These are phyloP conservation scores for Tubulanus polymorphus DNA, from an alignment of 2,888 invertebrate species.

Conservation along the genomic window DNA sequence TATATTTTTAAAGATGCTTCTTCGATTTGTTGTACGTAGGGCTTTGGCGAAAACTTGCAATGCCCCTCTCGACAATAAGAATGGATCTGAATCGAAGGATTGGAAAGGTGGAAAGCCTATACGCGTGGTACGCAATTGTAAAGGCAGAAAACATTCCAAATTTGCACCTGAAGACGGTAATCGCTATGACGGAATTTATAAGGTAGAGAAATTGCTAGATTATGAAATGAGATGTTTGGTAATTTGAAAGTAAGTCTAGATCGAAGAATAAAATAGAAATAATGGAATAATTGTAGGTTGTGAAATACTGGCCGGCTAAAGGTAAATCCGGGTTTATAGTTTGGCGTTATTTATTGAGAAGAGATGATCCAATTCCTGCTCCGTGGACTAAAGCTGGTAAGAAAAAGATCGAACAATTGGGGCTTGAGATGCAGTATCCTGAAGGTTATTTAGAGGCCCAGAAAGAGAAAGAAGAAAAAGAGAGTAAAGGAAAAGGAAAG, in stretches of 20 bases:
- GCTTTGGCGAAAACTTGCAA: conserved; percentile 76
- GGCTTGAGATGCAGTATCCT: conserved; percentile 63
- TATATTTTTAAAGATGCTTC: too few species aligned
- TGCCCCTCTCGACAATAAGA: conserved; percentile 61
- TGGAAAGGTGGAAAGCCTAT: conserved; percentile 76
- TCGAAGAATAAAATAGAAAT: too few species aligned
- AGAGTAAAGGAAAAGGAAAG: conserved; percentile 34
- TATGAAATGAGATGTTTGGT: too few species aligned
- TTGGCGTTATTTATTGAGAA: conserved; percentile 72
- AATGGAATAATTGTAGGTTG: conserved; percentile 62
- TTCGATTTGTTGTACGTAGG: too few species aligned
- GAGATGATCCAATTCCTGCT: conserved; percentile 74
- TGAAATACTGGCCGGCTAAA: conserved; percentile 74
- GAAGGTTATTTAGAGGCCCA: conserved; percentile 68
- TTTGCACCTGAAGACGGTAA: conserved; percentile 71
- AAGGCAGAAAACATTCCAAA: conserved; percentile 70
- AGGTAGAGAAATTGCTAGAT: conserved; percentile 57
- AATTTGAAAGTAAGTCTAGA: too few species aligned
- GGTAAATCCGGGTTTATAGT: conserved; percentile 74
- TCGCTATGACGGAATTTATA: conserved; percentile 81
- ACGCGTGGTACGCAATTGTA: conserved; percentile 73
- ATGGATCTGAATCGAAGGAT: conserved; percentile 67
- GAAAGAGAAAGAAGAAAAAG: conserved; percentile 52
- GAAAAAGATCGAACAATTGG: conserved; percentile 53
- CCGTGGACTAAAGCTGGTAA: conserved; percentile 75